Evolutionary conservation across 2,888 invertebrate species (phyloP), one percentile per base, ranked within the genome.

Genomic region (Eupithecia dodoneata): DNA sequence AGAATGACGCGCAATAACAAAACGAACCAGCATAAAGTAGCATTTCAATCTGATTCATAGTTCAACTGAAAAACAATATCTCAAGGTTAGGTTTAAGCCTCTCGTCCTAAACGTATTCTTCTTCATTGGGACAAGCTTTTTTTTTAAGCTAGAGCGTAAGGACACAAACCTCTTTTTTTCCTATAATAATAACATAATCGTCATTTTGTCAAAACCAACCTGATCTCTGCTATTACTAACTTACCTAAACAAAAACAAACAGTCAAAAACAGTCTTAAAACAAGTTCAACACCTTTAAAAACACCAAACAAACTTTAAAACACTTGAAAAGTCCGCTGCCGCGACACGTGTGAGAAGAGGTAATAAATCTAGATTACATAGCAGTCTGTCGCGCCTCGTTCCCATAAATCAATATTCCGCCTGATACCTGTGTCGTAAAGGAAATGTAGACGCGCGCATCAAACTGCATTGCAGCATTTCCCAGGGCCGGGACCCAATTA

Each of bases 381-480:
- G 63, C 4, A 10, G 63, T 4, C 63, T 18, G 59, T 30, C 30
- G 63, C 63, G 30, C 63, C n/a, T n/a, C 10, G 63, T 12, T 30
- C 30, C 30, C 63, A 63, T 63, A 63, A 63, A 63, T 63, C 63
- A 63, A 63, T 63, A 63, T 30, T 30, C 63, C 63, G 18, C 10
- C 63, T 30, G 18, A 59, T 3, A 59, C 59, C 59, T 59, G 18
- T 1, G 59, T 59, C 59, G 18, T 63, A 63, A 30, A 63, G 63
- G n/a, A 45, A 42, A 44, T 67, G 67, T 42, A 67, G 44, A 78
- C 78, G 76, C 76, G 78, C 76, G 78, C 76, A 78, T 74, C 69
- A 71, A 78, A 78, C 78, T 75, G 78, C 75, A 78, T 55, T 78
- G 75, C 78, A 75, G 66, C 73, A 66, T 59, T 55, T 44, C 47